These are phyloP conservation scores for Dryomyza anilis DNA, from an alignment of 2,888 invertebrate species.

Conservation along the genomic window DNA sequence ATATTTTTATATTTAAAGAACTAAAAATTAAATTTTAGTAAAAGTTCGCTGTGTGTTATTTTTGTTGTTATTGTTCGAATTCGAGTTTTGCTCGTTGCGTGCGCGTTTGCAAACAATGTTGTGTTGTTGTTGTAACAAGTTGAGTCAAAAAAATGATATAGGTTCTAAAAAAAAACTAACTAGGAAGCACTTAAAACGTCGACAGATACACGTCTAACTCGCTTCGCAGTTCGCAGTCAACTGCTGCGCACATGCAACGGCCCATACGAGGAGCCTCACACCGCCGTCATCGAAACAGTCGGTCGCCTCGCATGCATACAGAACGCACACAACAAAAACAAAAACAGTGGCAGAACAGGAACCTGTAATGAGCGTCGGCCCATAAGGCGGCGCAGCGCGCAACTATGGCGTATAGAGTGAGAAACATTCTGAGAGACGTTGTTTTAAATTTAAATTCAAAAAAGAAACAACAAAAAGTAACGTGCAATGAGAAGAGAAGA, in stretches of 20 bases:
- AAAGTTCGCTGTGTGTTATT: slow-evolving; percentile 3
- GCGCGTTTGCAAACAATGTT: slow-evolving; percentile 15
- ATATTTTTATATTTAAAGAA: not conserved
- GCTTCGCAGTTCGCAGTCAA: slow-evolving; percentile 60
- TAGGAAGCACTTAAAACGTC: slow-evolving; percentile 54
- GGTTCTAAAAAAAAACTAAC: slow-evolving; percentile 37
- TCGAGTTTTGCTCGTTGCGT: slow-evolving; percentile 3
- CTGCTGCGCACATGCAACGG: slow-evolving; percentile 43
- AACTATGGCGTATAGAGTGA: too few species aligned
- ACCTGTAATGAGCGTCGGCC: too few species aligned
- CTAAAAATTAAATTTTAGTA: not conserved
- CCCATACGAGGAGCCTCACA: slow-evolving; percentile 39
- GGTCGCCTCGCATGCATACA: too few species aligned
- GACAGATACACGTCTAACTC: slow-evolving; percentile 62
- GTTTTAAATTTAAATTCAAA: too few species aligned
- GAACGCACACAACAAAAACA: not conserved
- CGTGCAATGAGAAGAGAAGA: not conserved
- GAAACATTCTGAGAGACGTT: too few species aligned
- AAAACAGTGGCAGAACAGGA: not conserved
- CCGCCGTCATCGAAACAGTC: too few species aligned
- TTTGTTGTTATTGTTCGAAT: not conserved
- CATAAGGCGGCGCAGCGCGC: too few species aligned
- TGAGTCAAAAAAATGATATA: slow-evolving; percentile 1
- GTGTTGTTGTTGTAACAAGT: not conserved
- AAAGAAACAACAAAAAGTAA: not conserved